phyloP scores from a whole-genome alignment of 2,113 vertebrate species.

The Dendrocopos noguchii region DNA sequence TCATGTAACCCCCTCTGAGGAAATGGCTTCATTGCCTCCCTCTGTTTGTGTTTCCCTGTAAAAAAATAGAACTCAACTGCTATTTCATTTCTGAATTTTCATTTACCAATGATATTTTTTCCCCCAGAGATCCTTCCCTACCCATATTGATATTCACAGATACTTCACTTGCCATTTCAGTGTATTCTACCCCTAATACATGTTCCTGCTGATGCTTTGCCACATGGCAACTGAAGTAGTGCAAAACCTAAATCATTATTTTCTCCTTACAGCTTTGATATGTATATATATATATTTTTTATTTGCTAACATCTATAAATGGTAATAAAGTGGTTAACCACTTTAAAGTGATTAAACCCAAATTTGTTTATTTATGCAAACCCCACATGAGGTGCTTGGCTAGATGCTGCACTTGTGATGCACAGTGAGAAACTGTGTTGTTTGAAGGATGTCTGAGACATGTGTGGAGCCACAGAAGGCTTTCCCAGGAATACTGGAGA shows the following conservation, averaged over 20 bases:
- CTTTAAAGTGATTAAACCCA: conserved; percentile 49
- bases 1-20: conserved; percentile 29
- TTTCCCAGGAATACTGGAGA: background rate
- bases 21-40: conserved; percentile 3
- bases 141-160: background rate
- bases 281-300: conserved; percentile 1
- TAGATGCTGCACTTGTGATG: background rate
- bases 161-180: background rate
- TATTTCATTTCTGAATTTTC: background rate
- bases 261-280: conserved; percentile 41
- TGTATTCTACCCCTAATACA: background rate
- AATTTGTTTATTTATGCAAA: conserved; percentile 41
- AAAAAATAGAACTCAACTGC: background rate
- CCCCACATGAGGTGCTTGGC: conserved; percentile 5
- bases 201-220: background rate
- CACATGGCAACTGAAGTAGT: conserved; percentile 14
- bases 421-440: background rate
- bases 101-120: background rate
- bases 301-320: conserved; percentile 34
- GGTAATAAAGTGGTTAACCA: conserved; percentile 53
- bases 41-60: background rate
- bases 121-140: background rate
- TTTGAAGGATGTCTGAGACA: background rate
- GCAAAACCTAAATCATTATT: background rate
- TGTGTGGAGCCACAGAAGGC: background rate